Base-by-base conservation (phyloP, 2,797 vertebrate species). In the Protonibea diacanthus region DNA sequence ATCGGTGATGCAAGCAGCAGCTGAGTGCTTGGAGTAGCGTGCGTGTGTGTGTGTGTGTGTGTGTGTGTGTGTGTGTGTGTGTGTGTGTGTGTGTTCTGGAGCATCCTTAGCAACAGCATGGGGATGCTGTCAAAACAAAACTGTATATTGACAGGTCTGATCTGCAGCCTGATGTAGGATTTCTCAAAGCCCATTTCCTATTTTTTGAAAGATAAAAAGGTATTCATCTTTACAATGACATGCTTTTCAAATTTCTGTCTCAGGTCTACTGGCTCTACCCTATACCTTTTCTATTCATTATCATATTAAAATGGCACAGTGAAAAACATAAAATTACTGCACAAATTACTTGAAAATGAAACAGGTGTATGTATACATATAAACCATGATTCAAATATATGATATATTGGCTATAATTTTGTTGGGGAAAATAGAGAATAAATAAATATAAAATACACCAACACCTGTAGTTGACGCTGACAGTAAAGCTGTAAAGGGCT, bases 1-100 rank as follows among this genome's bases (percentile, higher is more conserved):
- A 88, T 91, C 83, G 78, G 92, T 92, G 91, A 94, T 92, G 91
- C 91, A 94, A 93, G 91, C 91, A 91, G 92, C 86, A 91, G 91
- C 91, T 93, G 93, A 94, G 89, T 91, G 91, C 88, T 89, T 92
- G 86, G 92, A 94, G 91, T 90, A 83, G 83, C 72, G 3, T 80
- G 83, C 72, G 78, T 81, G 59, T 69, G 60, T 86, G 73, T 74
- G 70, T 77, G 33, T 74, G 65, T 53, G 59, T 74, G 71, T 68
- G 27, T 48, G 79, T 74, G 78, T 71, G 65, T 66, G 71, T 47
- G 60, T n/a, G n/a, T n/a, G n/a, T n/a, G 64, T 52, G 65, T 67
- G 58, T 63, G 62, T 59, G 84, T 60, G 77, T 80, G 81, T 80
- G 81, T 83, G 83, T 88, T 81, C 81, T 75, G 71, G 55, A 89